phyloP scores from a whole-genome alignment of 1,140 invertebrate genomes.

The Chironomus tepperi region DNA sequence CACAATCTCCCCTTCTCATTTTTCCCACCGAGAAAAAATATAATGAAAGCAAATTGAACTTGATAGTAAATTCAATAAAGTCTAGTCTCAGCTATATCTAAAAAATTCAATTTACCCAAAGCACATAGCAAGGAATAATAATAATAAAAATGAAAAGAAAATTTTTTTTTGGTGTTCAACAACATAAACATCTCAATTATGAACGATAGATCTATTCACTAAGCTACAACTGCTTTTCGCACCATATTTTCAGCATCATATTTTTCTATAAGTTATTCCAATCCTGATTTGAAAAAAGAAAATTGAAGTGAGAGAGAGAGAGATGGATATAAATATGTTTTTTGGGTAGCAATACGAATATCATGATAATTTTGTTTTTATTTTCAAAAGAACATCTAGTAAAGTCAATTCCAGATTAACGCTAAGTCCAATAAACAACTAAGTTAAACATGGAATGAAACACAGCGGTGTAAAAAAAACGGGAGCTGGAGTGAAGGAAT shows the following conservation, averaged over 20 bases:
- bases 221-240: conserved; percentile 11
- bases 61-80: not conserved
- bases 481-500: too few relatives aligned
- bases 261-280: not conserved
- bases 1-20: too few relatives aligned
- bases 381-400: not conserved
- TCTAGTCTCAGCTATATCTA: not conserved
- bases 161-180: not conserved
- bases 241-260: conserved; percentile 9
- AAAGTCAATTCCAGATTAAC: not conserved
- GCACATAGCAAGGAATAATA: not conserved
- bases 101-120: not conserved
- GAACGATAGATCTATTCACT: not conserved
- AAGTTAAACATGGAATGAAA: not conserved
- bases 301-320: not conserved
- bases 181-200: conserved; percentile 8
- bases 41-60: too few relatives aligned
- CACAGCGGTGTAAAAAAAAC: too few relatives aligned
- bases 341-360: not conserved
- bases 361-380: not conserved
- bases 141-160: not conserved
- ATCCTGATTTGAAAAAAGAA: not conserved
- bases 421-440: not conserved
- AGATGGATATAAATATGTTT: not conserved
- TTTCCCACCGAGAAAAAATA: too few relatives aligned